Evolutionary conservation across 1,140 invertebrate genomes (phyloP).

Genomic region (Hirudo medicinalis): DNA sequence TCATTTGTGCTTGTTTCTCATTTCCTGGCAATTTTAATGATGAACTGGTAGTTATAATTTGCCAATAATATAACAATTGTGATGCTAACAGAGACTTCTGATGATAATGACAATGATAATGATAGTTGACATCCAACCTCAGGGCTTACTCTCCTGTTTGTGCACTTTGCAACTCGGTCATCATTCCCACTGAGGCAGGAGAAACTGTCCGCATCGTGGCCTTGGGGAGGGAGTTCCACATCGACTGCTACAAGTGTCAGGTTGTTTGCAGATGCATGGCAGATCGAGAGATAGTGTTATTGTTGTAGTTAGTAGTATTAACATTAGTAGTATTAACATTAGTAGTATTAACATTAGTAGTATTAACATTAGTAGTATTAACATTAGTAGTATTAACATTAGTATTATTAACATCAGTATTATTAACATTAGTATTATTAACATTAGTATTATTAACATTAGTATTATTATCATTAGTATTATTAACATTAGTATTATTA

Average conservation of each 20-base stretch:
- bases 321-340: too few relatives aligned
- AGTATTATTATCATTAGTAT: too few relatives aligned
- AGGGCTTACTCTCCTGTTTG: background rate
- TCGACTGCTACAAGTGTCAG: constrained; percentile 95
- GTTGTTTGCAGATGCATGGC: constrained; percentile 36
- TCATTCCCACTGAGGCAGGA: constrained; percentile 59
- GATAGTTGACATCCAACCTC: background rate
- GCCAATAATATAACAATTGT: background rate
- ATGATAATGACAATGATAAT: background rate
- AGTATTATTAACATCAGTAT: too few relatives aligned
- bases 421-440: too few relatives aligned
- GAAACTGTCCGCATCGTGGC: constrained; percentile 93
- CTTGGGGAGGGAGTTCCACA: constrained; percentile 97
- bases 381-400: too few relatives aligned
- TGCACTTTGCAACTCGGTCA: background rate
- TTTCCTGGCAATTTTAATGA: too few relatives aligned
- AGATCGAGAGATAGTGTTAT: background rate
- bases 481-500: too few relatives aligned
- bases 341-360: too few relatives aligned
- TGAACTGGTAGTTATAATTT: too few relatives aligned
- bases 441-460: too few relatives aligned
- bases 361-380: too few relatives aligned
- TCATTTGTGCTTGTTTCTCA: background rate
- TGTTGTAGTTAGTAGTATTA: too few relatives aligned
- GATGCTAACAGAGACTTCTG: background rate